phyloP scores from a whole-genome alignment of 2,797 vertebrate species.

The Enteromius mattozi region DNA sequence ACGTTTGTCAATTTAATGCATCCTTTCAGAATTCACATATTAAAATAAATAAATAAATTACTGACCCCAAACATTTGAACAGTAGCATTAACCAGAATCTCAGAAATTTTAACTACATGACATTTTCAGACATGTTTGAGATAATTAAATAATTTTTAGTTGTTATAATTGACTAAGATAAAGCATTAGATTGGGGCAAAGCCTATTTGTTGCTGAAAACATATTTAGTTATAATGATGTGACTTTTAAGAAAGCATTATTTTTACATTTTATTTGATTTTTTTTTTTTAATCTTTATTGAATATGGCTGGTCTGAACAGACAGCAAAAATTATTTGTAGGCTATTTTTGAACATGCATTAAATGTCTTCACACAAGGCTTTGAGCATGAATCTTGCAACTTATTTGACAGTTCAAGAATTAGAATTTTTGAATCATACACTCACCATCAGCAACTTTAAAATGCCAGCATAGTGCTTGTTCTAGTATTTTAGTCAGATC shows the following conservation, averaged over 20 bases:
- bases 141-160: not conserved
- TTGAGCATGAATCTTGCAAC: not conserved
- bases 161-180: not conserved
- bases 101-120: too few relatives aligned
- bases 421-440: not conserved
- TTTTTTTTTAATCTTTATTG: not conserved
- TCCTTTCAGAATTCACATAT: not conserved
- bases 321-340: not conserved
- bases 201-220: not conserved
- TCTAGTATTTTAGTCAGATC: conserved; percentile 5
- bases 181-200: not conserved
- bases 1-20: not conserved
- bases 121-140: not conserved
- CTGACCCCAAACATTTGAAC: not conserved
- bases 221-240: not conserved
- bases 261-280: not conserved
- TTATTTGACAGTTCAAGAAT: not conserved
- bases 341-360: not conserved
- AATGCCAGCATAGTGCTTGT: not conserved
- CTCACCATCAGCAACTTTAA: not conserved
- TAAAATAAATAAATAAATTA: not conserved
- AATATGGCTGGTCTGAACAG: not conserved
- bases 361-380: not conserved
- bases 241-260: not conserved
- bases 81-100: too few relatives aligned